Conservation (phyloP, 1,140 invertebrate genomes). For the Tetragonula clypearis region DNA sequence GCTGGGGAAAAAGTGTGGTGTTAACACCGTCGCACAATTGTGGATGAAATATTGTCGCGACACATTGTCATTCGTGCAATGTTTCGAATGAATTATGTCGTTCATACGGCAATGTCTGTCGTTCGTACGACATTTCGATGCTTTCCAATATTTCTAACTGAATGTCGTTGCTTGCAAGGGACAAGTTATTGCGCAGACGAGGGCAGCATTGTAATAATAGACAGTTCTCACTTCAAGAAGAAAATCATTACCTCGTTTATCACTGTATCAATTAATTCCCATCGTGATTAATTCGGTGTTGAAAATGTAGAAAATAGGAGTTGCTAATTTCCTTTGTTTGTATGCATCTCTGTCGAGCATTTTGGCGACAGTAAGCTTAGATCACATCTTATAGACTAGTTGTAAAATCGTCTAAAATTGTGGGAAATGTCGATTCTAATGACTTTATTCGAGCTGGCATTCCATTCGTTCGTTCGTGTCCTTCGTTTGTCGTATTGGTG, state of each 20-base stretch:
- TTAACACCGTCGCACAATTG: background rate
- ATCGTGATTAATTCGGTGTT: too few species aligned
- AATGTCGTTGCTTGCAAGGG: background rate
- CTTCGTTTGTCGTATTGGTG: background rate
- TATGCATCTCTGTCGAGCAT: conserved; percentile 2
- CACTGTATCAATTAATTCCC: too few species aligned
- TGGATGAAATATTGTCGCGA: background rate
- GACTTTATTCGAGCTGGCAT: too few species aligned
- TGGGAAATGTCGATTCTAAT: background rate
- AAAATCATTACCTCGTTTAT: too few species aligned
- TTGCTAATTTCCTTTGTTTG: background rate
- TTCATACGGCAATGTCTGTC: background rate
- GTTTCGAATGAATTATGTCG: background rate
- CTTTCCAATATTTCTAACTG: background rate
- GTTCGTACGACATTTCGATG: background rate
- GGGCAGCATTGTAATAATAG: too few species aligned
- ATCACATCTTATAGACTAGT: background rate
- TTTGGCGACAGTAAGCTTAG: background rate
- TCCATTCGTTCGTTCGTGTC: background rate
- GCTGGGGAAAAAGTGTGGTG: background rate
- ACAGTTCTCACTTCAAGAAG: too few species aligned
- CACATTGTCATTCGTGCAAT: too few species aligned
- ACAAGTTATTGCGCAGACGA: background rate
- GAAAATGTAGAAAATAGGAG: too few species aligned
- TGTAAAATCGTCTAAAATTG: background rate